Conservation (phyloP, 2,888 invertebrate genomes). For the Scaptomyza parva region DNA sequence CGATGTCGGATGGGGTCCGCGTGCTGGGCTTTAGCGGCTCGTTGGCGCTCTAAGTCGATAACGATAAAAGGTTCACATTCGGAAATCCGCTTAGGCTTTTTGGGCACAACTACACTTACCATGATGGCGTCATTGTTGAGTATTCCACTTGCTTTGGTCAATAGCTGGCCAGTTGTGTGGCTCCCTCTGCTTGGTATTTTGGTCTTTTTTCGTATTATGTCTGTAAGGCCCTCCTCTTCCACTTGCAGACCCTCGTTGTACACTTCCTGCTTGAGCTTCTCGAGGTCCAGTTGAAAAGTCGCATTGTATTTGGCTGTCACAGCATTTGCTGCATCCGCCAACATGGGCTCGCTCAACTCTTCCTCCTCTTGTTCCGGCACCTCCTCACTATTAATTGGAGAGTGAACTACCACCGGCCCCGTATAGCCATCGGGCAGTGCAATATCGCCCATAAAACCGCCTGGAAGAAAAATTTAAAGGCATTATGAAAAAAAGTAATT, state of each 20-base stretch:
- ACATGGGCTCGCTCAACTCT: conserved; percentile 50
- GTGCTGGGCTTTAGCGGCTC: conserved; percentile 80
- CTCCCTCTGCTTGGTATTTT: conserved; percentile 86
- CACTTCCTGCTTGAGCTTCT: conserved; percentile 92
- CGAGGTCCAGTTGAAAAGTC: conserved; percentile 91
- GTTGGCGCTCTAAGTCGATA: conserved; percentile 77
- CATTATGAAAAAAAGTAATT: conserved; percentile 7
- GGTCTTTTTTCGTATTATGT: conserved; percentile 89
- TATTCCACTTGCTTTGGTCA: conserved; percentile 58
- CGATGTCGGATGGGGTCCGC: conserved; percentile 67
- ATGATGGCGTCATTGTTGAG: conserved; percentile 74
- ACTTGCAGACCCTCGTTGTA: conserved; percentile 92
- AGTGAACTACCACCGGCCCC: conserved; percentile 60
- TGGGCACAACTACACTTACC: conserved; percentile 72
- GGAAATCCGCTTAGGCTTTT: conserved; percentile 17
- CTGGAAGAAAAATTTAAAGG: conserved; percentile 86
- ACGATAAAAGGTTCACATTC: conserved; percentile 5
- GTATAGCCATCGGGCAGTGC: conserved; percentile 88
- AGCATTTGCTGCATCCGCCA: conserved; percentile 51
- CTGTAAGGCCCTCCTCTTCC: conserved; percentile 93
- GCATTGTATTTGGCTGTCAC: conserved; percentile 86
- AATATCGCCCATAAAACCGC: conserved; percentile 93
- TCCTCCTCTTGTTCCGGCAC: conserved; percentile 72
- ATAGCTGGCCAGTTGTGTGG: conserved; percentile 84
- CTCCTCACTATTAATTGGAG: conserved; percentile 79